Base-by-base conservation (phyloP, 2,888 invertebrate species). In the Electrophaes corylata region DNA sequence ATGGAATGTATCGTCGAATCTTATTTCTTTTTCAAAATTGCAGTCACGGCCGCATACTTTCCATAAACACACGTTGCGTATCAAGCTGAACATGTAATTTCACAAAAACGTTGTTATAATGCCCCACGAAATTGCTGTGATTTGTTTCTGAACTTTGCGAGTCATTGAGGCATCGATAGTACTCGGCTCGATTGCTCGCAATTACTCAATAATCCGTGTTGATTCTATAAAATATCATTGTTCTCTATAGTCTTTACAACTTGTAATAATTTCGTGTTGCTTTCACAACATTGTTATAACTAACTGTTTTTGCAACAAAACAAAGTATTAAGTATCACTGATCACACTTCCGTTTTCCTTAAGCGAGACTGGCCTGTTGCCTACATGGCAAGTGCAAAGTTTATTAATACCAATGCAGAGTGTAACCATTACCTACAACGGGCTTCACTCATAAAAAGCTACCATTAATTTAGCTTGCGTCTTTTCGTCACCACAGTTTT, bases 71-170 rank as follows among this genome's bases (percentile, higher is more conserved):
- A 86, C 74, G 83, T 79, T 83, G 73, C 70, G 76, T 77, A 72
- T 72, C 67, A 71, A 74, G 71, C 77, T 63, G 71, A 79, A 76
- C 79, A 67, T 84, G 71, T 86, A 88, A 88, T 89, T 88, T 86
- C 69, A 86, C 83, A 81, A 88, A 86, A 87, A 87, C 85, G 81
- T 79, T 81, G 79, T 83, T 82, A 82, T 86, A 84, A 84, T 82
- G 82, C 78, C 71, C 69, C 73, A 80, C 80, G 73, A 84, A 84
- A 90, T 89, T 85, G 84, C 86, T 82, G 81, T 86, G 83, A 87
- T 88, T 87, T 83, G 83, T 79, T 80, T 79, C 69, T 81, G 77
- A 78, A 76, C 75, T 82, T 77, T 76, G 78, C 75, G 76, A 75
- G 77, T 73, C 72, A 76, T 82, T 82, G 80, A 85, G 82, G 75